Evolutionary conservation across 2,888 invertebrate genomes (phyloP).

Genomic region (Xestia rhomboidea): DNA sequence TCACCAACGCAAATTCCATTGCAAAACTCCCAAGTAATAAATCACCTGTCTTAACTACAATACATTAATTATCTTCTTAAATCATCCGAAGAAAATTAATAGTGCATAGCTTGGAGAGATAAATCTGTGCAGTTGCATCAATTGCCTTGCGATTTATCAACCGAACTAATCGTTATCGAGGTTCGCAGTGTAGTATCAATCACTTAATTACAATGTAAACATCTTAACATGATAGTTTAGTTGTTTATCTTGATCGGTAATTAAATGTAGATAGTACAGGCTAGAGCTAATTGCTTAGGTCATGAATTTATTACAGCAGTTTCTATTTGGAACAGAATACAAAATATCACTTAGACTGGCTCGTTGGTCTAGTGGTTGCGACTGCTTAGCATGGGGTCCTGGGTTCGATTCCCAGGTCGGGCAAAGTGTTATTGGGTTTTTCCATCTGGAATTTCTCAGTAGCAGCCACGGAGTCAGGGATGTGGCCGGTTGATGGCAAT

Average conservation of each 20-base stretch:
- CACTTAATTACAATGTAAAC: constrained; percentile 67
- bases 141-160: constrained; percentile 40
- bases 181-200: constrained; percentile 55
- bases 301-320: constrained; percentile 14
- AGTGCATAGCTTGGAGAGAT: constrained; percentile 40
- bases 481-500: no score
- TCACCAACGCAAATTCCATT: constrained; percentile 30
- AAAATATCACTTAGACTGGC: no score
- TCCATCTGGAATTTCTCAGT: no score
- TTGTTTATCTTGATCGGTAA: constrained; percentile 65
- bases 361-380: no score
- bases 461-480: no score
- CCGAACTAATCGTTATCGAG: constrained; percentile 24
- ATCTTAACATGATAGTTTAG: constrained; percentile 57
- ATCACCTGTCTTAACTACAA: constrained; percentile 51
- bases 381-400: no score
- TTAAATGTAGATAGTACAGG: constrained; percentile 48
- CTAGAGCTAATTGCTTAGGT: constrained; percentile 6
- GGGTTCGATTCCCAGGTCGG: no score
- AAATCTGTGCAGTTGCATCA: constrained; percentile 32
- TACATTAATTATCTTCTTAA: constrained; percentile 56
- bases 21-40: constrained; percentile 17
- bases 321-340: neutral
- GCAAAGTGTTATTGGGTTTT: no score
- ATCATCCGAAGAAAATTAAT: constrained; percentile 55